Conservation (phyloP, 2,113 vertebrate genomes). For the Alces alces region DNA sequence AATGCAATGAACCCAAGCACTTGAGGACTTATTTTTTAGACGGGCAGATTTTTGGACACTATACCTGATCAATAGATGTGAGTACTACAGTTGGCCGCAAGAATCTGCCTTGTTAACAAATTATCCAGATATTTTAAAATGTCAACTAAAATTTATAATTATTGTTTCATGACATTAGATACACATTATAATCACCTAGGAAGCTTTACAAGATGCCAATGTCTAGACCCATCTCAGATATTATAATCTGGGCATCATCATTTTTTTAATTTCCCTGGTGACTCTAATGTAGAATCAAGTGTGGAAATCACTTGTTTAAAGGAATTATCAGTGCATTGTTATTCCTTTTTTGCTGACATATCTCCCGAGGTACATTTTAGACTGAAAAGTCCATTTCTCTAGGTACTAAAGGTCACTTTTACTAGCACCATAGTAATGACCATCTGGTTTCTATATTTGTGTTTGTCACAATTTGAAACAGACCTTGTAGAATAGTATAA, state of each 20-base stretch:
- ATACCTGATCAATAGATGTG: neutral
- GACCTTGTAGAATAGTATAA: neutral
- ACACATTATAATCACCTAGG: neutral
- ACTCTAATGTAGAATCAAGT: neutral
- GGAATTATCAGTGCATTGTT: neutral
- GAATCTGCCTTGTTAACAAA: neutral
- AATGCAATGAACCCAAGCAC: neutral
- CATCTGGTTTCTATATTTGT: neutral
- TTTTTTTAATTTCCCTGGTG: neutral
- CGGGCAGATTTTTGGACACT: neutral
- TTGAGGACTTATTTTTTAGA: neutral
- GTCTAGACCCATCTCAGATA: neutral
- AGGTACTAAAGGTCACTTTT: neutral
- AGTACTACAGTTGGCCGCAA: neutral
- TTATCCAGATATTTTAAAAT: neutral
- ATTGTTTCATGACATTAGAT: neutral
- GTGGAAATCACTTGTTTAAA: neutral
- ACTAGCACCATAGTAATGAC: neutral
- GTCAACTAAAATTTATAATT: neutral
- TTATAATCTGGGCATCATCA: neutral
- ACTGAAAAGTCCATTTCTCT: neutral
- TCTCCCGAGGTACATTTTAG: neutral
- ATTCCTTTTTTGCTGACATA: neutral
- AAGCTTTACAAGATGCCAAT: neutral
- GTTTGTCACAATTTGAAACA: neutral